phyloP scores from a whole-genome alignment of 2,113 vertebrate genomes.

The Pithys albifrons region DNA sequence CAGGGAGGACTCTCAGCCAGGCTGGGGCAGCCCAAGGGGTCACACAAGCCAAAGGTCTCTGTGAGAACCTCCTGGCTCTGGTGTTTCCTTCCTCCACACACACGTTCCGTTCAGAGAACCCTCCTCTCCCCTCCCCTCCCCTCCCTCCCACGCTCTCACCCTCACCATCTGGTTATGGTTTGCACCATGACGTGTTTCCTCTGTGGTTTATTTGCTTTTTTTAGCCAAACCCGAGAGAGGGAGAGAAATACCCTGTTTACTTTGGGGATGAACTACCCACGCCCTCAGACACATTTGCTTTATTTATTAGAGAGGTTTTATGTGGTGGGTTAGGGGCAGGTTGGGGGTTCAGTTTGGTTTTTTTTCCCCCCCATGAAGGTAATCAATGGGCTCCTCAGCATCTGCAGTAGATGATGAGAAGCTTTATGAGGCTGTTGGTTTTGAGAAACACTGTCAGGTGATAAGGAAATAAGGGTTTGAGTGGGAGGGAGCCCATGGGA shows the following conservation, averaged over 20 bases:
- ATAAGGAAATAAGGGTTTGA: background rate
- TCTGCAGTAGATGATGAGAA: constrained; percentile 1
- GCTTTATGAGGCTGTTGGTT: constrained; percentile 9
- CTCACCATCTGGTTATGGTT: constrained; percentile 84
- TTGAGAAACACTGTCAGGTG: background rate
- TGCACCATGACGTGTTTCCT: constrained; percentile 85
- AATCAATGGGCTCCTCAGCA: background rate
- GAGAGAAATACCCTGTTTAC: constrained; percentile 39
- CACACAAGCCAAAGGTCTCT: background rate
- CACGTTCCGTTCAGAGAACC: constrained; percentile 80
- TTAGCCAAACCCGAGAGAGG: constrained; percentile 10
- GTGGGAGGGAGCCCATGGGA: background rate
- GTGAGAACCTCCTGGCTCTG: background rate
- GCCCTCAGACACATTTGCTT: background rate
- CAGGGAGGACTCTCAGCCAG: background rate
- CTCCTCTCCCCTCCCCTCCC: constrained; percentile 54
- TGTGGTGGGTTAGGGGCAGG: background rate
- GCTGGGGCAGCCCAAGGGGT: background rate
- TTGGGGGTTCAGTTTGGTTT: background rate
- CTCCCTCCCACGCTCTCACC: constrained; percentile 48
- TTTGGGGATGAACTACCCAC: background rate
- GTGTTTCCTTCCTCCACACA: constrained; percentile 65
- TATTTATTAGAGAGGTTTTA: background rate
- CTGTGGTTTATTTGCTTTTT: constrained; percentile 52
- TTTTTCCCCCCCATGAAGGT: background rate